These are phyloP conservation scores for Diadophis punctatus DNA, from an alignment of 2,113 vertebrate species.

Conservation along the genomic window DNA sequence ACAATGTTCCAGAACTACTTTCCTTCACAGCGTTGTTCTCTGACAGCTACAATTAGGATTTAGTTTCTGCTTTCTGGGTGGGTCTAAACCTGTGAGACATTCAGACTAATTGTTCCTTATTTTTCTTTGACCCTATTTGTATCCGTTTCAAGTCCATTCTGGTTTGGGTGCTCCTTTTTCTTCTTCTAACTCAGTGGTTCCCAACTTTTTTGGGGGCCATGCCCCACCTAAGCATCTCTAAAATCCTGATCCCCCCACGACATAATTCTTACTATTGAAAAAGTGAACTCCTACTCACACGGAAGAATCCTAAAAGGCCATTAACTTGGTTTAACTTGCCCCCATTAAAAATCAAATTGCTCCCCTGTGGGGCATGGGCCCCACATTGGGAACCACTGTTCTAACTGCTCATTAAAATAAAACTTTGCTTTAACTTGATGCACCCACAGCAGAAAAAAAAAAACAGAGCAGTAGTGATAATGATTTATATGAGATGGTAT, in stretches of 20 bases:
- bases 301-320: too few species aligned
- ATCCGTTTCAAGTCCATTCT: neutral
- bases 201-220: too few species aligned
- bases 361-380: too few species aligned
- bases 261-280: too few species aligned
- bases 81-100: constrained; percentile 6
- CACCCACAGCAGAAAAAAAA: neutral
- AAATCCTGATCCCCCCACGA: too few species aligned
- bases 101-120: neutral
- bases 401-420: constrained; percentile 10
- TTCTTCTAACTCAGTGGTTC: neutral
- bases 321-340: too few species aligned
- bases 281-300: too few species aligned
- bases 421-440: constrained; percentile 5
- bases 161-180: neutral
- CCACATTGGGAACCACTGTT: too few species aligned
- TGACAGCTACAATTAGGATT: neutral
- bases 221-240: too few species aligned
- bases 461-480: neutral
- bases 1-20: neutral
- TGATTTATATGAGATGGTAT: neutral
- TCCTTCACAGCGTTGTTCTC: neutral
- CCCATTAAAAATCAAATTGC: too few species aligned
- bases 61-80: neutral
- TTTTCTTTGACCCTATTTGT: constrained; percentile 7